These are phyloP conservation scores for Sigmodon hispidus DNA, from an alignment of 2,113 vertebrate species.

Conservation along the genomic window DNA sequence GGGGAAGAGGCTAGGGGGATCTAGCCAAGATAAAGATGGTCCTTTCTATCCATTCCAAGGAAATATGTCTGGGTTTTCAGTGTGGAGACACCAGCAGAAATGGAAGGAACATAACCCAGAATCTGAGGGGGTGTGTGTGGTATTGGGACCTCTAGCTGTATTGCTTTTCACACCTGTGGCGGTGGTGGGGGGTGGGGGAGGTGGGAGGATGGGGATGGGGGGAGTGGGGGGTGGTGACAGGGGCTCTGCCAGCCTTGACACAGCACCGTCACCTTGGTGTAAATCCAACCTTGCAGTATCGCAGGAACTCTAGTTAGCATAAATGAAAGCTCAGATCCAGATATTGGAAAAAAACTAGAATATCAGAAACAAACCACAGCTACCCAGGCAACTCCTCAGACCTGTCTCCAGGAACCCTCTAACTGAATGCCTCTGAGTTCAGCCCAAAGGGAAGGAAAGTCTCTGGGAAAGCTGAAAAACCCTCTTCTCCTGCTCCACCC, in stretches of 20 bases:
- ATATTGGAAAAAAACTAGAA: too few relatives aligned
- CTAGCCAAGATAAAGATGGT: not conserved
- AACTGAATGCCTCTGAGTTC: too few relatives aligned
- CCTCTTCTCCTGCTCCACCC: too few relatives aligned
- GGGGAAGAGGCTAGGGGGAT: not conserved
- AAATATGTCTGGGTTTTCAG: not conserved
- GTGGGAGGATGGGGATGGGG: too few relatives aligned
- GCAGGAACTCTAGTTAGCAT: too few relatives aligned
- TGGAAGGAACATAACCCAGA: not conserved
- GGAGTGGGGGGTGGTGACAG: not conserved
- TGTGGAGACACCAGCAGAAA: not conserved
- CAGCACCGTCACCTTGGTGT: not conserved
- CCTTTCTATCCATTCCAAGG: not conserved
- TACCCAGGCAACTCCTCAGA: too few relatives aligned
- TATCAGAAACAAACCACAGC: too few relatives aligned
- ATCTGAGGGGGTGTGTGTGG: not conserved
- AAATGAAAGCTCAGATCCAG: too few relatives aligned
- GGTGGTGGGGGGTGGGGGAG: not conserved
- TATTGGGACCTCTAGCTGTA: not conserved
- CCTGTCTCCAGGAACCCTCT: too few relatives aligned
- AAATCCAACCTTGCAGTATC: too few relatives aligned
- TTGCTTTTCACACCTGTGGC: not conserved
- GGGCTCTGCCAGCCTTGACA: not conserved
- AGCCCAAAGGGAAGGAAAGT: too few relatives aligned
- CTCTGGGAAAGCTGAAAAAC: too few relatives aligned